phyloP scores from a whole-genome alignment of 1,140 invertebrate species.

The Mizuhopecten yessoensis region DNA sequence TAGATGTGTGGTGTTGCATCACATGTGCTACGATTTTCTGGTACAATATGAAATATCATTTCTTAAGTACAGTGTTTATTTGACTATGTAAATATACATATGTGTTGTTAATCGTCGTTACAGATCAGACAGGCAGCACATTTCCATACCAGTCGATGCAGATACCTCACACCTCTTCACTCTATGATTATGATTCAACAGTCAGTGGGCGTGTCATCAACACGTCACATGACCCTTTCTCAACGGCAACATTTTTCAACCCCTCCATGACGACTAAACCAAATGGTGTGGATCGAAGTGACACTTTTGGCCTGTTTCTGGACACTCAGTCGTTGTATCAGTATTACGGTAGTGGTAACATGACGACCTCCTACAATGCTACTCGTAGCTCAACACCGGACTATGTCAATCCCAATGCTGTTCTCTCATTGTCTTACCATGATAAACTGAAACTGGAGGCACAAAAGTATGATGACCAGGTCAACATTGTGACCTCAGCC shows the following conservation, averaged over 20 bases:
- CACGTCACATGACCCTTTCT: slow-evolving; percentile 47
- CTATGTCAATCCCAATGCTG: slow-evolving; percentile 68
- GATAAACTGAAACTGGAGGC: slow-evolving; percentile 13
- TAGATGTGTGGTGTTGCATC: too few species aligned
- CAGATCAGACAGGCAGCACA: background rate
- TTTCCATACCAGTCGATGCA: background rate
- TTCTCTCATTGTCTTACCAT: slow-evolving; percentile 58
- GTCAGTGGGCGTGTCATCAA: background rate
- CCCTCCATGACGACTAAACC: slow-evolving; percentile 40
- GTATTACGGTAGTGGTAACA: slow-evolving; percentile 50
- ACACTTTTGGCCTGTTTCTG: slow-evolving; percentile 52
- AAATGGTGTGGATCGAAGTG: slow-evolving; percentile 43
- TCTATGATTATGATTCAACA: background rate
- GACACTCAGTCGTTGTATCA: slow-evolving; percentile 59
- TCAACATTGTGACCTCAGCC: background rate
- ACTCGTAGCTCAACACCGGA: slow-evolving; percentile 29
- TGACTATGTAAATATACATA: too few species aligned
- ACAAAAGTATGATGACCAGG: slow-evolving; percentile 12
- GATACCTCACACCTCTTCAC: slow-evolving; percentile 5
- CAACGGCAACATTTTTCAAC: slow-evolving; percentile 53
- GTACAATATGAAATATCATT: too few species aligned
- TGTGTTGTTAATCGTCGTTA: too few species aligned
- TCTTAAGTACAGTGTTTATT: too few species aligned
- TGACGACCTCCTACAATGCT: background rate
- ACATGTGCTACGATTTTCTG: too few species aligned